Evolutionary conservation across 2,797 vertebrate species (phyloP).

Genomic region (Pygocentrus nattereri): DNA sequence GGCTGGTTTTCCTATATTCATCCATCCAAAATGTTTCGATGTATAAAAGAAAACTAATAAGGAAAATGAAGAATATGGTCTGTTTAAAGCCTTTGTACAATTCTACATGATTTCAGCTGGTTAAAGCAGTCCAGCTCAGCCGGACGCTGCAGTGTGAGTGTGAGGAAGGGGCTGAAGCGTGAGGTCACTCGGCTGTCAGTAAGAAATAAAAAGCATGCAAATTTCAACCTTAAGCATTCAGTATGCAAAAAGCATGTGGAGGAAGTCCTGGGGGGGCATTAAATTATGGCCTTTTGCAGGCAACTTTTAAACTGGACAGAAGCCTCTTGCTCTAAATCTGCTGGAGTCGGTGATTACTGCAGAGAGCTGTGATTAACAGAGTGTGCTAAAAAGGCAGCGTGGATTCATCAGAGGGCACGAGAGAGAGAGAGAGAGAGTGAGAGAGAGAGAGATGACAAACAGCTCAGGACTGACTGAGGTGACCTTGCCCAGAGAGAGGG

Average conservation of each 20-base stretch:
- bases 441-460: background rate
- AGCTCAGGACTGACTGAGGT: background rate
- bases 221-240: background rate
- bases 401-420: background rate
- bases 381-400: background rate
- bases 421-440: background rate
- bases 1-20: too few species aligned
- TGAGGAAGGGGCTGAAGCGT: background rate
- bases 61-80: too few species aligned
- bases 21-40: too few species aligned
- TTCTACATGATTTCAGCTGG: too few species aligned
- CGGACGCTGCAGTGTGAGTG: background rate
- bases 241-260: background rate
- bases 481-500: background rate
- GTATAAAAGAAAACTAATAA: too few species aligned
- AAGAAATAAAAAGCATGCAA: background rate
- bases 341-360: background rate
- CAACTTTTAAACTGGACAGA: background rate
- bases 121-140: background rate
- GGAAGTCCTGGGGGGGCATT: background rate
- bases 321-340: slow-evolving; percentile 6
- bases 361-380: background rate
- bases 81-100: too few species aligned
- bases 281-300: background rate
- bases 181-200: background rate